Percentiles rank a stretch among this genome's conserved stretches.
These are phyloP conservation scores for Nibea albiflora DNA, from an alignment of 2,113 vertebrate genomes.

Conservation along the genomic window DNA sequence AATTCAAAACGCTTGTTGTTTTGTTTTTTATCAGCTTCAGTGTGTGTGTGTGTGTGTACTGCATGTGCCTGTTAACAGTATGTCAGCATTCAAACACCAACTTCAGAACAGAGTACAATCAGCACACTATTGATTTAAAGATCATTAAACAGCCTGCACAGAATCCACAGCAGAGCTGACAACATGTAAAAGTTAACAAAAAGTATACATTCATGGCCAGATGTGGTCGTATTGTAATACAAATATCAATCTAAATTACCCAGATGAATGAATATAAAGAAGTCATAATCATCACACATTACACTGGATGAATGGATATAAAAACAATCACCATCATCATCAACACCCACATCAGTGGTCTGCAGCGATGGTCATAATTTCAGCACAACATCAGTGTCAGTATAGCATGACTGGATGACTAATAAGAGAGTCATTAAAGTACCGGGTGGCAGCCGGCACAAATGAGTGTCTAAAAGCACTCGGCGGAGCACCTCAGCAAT, in stretches of 20 bases:
- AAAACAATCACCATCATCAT: conserved; percentile 54
- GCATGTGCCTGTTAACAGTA: background rate
- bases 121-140: conserved; percentile 4
- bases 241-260: conserved; percentile 30
- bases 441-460: conserved; percentile 52
- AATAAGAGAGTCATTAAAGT: conserved; percentile 61
- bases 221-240: background rate
- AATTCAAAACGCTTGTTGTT: background rate
- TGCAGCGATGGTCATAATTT: conserved; percentile 33
- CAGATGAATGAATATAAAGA: conserved; percentile 24
- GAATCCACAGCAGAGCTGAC: background rate
- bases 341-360: conserved; percentile 46
- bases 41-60: background rate
- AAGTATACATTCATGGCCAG: background rate
- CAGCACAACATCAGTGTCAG: conserved; percentile 50
- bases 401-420: conserved; percentile 60
- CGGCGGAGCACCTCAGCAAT: conserved; percentile 54
- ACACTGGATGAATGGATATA: conserved; percentile 36
- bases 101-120: background rate
- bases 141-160: background rate
- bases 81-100: background rate
- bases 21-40: background rate
- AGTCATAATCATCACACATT: conserved; percentile 41
- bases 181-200: background rate
- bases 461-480: conserved; percentile 68